Evolutionary conservation across 2,888 invertebrate genomes (phyloP), one percentile per base, ranked within the genome.

Genomic region (Panzeria rudis): DNA sequence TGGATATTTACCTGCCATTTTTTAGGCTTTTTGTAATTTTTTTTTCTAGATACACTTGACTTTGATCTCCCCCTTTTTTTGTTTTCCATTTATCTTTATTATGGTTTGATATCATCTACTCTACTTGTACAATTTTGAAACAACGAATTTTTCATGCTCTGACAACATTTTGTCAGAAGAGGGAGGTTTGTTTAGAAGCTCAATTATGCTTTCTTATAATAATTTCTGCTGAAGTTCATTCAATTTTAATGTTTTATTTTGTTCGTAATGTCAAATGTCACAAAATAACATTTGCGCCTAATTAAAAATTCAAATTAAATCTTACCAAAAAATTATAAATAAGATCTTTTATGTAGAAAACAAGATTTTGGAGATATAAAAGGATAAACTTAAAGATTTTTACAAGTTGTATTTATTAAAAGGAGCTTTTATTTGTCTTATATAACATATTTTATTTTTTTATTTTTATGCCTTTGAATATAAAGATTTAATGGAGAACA

Each of bases 231-330:
- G 32, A 52, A 54, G 29, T 38, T 50, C 44, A 29, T 61, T 29
- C 13, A 61, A 17, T 29, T 69, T 61, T 69, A 52, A 52, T 71
- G 29, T 71, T 69, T 61, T 61, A 6, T 54, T 71, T 56, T n/a
- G 15, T 73, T 38, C 29, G 13, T 29, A 44, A n/a, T 76, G 76
- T 75, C 76, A 88, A 84, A 86, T 88, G 88, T 89, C 89, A 88
- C 87, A 88, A 88, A 87, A 87, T 88, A 87, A 86, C 89, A 90
- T 89, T 89, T 88, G 86, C 86, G 87, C 86, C 89, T 90, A 89
- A 90, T 90, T 90, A 89, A 86, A 89, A 90, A 89, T 90, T 89
- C 89, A 90, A 90, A 90, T 90, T 90, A 89, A 89, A 90, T 90
- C 11, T 89, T 88, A 52, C 88, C 88, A 23, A 32, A 23, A 32